phyloP scores from a whole-genome alignment of 1,140 invertebrate species.

The Lethrus apterus region DNA sequence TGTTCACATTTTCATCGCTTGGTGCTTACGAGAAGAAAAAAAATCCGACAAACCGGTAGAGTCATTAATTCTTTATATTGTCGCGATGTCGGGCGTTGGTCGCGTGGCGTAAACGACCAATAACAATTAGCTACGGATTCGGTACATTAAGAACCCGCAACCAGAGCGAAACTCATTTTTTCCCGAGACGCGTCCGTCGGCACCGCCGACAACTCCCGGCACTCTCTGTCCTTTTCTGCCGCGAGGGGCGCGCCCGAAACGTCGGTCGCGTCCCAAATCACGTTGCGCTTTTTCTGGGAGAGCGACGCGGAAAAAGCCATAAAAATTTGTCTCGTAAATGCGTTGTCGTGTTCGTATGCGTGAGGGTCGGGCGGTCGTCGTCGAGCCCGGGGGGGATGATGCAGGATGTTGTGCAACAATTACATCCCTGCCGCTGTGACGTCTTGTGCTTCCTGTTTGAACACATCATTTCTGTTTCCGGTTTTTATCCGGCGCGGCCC shows the following conservation, averaged over 20 bases:
- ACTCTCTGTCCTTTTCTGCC: slow-evolving; percentile 20
- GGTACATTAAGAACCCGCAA: slow-evolving; percentile 35
- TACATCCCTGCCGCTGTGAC: slow-evolving; percentile 35
- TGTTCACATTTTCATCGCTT: too few relatives aligned
- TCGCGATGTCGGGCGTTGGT: too few relatives aligned
- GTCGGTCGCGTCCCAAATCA: too few relatives aligned
- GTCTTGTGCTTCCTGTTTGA: slow-evolving; percentile 30
- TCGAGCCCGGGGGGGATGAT: slow-evolving; percentile 21
- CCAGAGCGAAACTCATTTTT: slow-evolving; percentile 29
- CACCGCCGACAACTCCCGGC: too few relatives aligned
- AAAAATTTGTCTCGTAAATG: slow-evolving; percentile 37
- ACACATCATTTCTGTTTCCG: slow-evolving; percentile 26
- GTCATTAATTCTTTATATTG: too few relatives aligned
- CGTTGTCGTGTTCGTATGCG: too few relatives aligned
- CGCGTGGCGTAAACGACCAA: slow-evolving; percentile 38
- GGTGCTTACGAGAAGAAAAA: too few relatives aligned
- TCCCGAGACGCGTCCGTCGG: too few relatives aligned
- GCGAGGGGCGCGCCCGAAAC: slow-evolving; percentile 2
- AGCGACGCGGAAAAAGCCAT: slow-evolving; percentile 33
- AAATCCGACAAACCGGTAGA: too few relatives aligned
- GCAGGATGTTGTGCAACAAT: slow-evolving; percentile 29
- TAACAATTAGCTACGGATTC: slow-evolving; percentile 39
- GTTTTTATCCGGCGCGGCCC: too few relatives aligned
- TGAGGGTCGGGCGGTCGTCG: too few relatives aligned
- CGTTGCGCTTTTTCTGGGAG: too few relatives aligned